Base-by-base conservation (phyloP, 2,888 invertebrate genomes). In the Cephus rjabovi region DNA sequence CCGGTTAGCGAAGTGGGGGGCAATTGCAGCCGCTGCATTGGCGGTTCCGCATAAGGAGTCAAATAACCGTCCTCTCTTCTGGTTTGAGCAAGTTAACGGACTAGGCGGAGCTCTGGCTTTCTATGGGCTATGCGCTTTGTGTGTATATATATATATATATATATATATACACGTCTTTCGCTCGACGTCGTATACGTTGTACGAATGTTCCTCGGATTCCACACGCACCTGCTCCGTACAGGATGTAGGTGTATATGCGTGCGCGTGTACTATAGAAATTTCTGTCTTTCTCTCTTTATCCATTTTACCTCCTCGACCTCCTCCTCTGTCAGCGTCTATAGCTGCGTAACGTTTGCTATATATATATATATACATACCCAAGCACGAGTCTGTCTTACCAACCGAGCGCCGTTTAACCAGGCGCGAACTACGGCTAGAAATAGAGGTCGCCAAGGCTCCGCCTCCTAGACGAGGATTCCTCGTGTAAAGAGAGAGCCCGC, bases 391-490 rank as follows among this genome's bases (percentile, higher is more conserved):
- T 23, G 23, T 23, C 56, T 56, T 56, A 56, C 56, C 56, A 23
- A 56, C 56, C 23, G 15, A 56, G 56, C 71, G 73, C 75, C 77
- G 68, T 73, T 79, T 78, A 76, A 76, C 31, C 56, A 75, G 75
- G 75, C 76, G 79, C 76, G 80, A 77, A 77, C 80, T 78, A 76
- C 69, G 77, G 82, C 86, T 89, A 90, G 89, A 88, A 89, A 88
- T 88, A 87, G 87, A 87, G 74, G 74, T 74, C 74, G 74, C 11
- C 82, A 83, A 83, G 83, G 90, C 90, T 84, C 90, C 90, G 90
- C 90, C 90, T 90, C 89, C 90, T 89, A 88, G 90, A 89, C 83
- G 78, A 86, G 84, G 56, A 23, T 3, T 56, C 56, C 56, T 56
- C 56, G 56, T 77, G 80, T 78, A 78, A 81, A 71, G 71, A 34